Conservation (phyloP, 2,797 vertebrate species). For the Lycodopsis pacificus region DNA sequence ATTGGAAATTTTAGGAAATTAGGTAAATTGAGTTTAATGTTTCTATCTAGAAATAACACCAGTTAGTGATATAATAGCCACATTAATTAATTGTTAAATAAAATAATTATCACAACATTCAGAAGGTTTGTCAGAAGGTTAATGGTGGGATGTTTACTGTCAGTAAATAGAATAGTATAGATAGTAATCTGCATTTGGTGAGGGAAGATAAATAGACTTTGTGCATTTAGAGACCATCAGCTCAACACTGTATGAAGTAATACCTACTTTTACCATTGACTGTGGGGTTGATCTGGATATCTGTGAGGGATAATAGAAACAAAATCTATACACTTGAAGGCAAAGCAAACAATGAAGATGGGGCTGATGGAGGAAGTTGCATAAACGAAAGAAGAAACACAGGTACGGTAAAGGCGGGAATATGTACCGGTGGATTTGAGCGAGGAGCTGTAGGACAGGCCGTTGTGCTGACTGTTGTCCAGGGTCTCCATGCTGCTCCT, state of each 20-base stretch:
- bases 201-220: background rate
- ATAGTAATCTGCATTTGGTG: background rate
- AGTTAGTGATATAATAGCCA: background rate
- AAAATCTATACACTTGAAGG: constrained; percentile 15
- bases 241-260: constrained; percentile 1
- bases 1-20: background rate
- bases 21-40: background rate
- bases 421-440: constrained; percentile 85
- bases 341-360: constrained; percentile 30
- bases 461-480: constrained; percentile 87
- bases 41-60: background rate
- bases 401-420: background rate
- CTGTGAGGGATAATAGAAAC: constrained; percentile 67
- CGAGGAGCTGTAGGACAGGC: constrained; percentile 83
- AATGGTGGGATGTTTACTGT: background rate
- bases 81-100: background rate
- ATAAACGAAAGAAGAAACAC: background rate
- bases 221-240: background rate
- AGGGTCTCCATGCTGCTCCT: constrained; percentile 80
- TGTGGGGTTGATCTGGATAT: constrained; percentile 74
- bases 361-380: background rate
- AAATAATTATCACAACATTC: background rate
- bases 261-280: constrained; percentile 82
- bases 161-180: background rate
- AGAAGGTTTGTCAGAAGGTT: background rate